phyloP scores from a whole-genome alignment of 2,888 invertebrate species.

The Argyresthia albistria region DNA sequence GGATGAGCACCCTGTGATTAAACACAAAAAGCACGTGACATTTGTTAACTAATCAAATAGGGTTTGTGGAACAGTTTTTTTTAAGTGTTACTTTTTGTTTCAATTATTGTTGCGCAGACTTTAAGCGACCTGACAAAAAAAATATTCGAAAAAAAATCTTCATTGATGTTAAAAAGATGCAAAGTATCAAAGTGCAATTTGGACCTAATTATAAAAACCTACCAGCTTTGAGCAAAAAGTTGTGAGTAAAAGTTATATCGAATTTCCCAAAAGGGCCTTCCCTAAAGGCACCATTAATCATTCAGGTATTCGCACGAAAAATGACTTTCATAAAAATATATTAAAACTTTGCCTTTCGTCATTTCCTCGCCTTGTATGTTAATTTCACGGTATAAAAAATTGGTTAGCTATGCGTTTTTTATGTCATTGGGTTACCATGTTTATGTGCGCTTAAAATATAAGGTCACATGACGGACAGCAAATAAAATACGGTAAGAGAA shows the following conservation, averaged over 20 bases:
- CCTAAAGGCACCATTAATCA: slow-evolving; percentile 59
- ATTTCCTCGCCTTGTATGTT: slow-evolving; percentile 54
- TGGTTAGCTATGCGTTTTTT: slow-evolving; percentile 18
- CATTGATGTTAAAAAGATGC: too few species aligned
- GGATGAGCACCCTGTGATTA: too few species aligned
- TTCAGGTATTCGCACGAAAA: slow-evolving; percentile 35
- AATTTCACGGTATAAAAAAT: slow-evolving; percentile 47
- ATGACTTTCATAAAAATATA: slow-evolving; percentile 42
- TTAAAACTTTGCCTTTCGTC: slow-evolving; percentile 54
- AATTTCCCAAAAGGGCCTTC: slow-evolving; percentile 34
- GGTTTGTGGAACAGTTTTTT: too few species aligned
- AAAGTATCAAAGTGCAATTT: neutral
- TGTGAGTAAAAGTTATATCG: slow-evolving; percentile 12
- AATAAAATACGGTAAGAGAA: too few species aligned
- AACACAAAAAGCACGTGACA: too few species aligned
- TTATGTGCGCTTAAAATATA: neutral
- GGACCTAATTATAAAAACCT: slow-evolving; percentile 2
- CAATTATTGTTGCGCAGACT: too few species aligned
- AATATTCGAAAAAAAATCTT: too few species aligned
- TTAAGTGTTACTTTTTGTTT: too few species aligned
- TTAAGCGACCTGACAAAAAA: too few species aligned
- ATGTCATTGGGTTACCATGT: slow-evolving; percentile 21
- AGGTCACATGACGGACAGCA: too few species aligned
- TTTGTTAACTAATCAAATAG: too few species aligned
- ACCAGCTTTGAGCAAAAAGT: slow-evolving; percentile 5